Base-by-base conservation (phyloP, 2,113 vertebrate species). In the Eurystomus gularis region DNA sequence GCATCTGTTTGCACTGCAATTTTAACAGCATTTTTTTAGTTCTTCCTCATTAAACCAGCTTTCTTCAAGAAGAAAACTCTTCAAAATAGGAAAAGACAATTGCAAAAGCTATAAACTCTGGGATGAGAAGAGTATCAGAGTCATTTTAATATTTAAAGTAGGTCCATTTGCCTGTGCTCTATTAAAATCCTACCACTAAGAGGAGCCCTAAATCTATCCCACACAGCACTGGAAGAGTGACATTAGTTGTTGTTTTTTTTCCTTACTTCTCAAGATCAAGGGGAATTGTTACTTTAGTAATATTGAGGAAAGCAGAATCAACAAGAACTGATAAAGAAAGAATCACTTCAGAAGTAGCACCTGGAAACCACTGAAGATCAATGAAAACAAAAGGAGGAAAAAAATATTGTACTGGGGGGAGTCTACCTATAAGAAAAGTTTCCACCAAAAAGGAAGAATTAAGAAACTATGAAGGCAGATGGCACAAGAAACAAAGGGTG, bases 171-270 rank as follows among this genome's bases (percentile, higher is more conserved):
- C 39, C 31, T 57, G n/a, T 16, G n/a, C 24, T 78, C 62, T 92
- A 16, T 49, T 79, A 91, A 94, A 90, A 94, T 80, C 80, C 81
- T 82, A 33, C 86, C 91, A 77, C 90, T 93, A 89, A 60, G 84
- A 94, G 91, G 78, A 96, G 84, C 84, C 73, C 94, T 89, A 76
- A 85, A 79, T 52, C 81, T 93, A 76, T 49, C 40, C 57, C 55
- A 88, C 49, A 40, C 44, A 88, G 51, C 25, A 54, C n/a, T 61
- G 40, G 25, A 76, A 80, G 24, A 91, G 9, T 51, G 35, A 58
- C 33, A 76, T 12, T 10, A 68, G 21, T n/a, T n/a, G n/a, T n/a
- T n/a, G 9, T 42, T 52, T 68, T 49, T 72, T 77, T 35, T 15
- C 42, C 39, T 72, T 80, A 9, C 31, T 78, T 68, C 46, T 71